Evolutionary conservation across 2,888 invertebrate genomes (phyloP), one percentile per base, ranked within the genome.

Genomic region (Tricholauxania praeusta): DNA sequence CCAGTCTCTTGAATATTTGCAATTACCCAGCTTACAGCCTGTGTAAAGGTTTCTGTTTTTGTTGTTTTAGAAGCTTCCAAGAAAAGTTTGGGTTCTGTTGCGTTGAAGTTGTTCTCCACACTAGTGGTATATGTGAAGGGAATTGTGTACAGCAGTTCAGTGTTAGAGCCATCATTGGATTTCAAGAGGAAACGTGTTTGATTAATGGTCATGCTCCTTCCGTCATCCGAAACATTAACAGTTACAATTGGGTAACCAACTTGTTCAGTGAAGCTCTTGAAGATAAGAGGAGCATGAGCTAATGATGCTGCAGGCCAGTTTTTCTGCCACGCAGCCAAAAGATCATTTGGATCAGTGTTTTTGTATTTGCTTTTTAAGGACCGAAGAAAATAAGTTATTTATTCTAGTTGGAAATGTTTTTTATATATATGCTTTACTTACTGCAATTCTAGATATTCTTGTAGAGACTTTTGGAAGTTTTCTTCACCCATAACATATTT

Each of bases 221-320:
- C 72, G 3, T 78, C 73, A 4, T 52, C 8, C 1, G 39, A 67
- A 0, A 77, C 47, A 1, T 66, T 78, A 1, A 93, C 91, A 0
- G 83, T 89, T 1, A 93, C 84, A 2, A 92, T 88, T 0, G 93
- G 94, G 79, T 90, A 93, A 0, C 93, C 93, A 12, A 89, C 86
- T 79, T 92, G 90, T 60, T 89, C 89, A 14, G 92, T 91, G 92
- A 93, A 94, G 5, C 90, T 91, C 75, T 87, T 86, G 17, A 86
- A 80, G 17, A 87, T 82, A 12, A 78, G 62, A 48, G 78, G 71
- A 19, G 84, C 75, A 28, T 89, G 80, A 1, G 89, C 85, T 0
- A 76, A 77, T 7, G 72, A 74, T 0, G 83, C 7, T 0, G n/a
- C 80, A 1, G 85, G 88, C 73, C 84, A 80, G 57, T 80, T 63